phyloP scores from a whole-genome alignment of 2,797 vertebrate species.

The Tarsius wallacei region DNA sequence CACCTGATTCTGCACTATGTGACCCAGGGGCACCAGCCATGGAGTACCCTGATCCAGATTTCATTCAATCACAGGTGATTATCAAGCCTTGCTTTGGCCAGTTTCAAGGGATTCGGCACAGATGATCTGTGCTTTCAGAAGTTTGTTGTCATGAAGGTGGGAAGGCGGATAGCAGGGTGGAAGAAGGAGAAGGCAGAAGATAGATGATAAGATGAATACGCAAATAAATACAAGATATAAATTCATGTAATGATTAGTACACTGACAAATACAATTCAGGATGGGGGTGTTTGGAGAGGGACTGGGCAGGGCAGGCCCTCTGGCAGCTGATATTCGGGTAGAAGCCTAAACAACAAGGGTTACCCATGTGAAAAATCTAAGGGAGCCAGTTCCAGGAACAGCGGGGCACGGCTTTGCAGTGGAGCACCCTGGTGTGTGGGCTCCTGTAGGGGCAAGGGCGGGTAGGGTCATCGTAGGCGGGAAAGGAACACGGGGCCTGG shows the following conservation, averaged over 20 bases:
- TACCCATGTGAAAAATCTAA: background rate
- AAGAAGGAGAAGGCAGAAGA: background rate
- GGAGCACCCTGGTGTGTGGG: background rate
- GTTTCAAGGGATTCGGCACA: background rate
- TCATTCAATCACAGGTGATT: background rate
- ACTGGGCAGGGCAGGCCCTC: background rate
- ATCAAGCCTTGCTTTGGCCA: background rate
- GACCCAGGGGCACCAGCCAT: background rate
- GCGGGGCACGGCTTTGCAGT: fast-evolving
- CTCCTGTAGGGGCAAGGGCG: fast-evolving
- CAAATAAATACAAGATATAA: background rate
- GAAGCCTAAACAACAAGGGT: background rate
- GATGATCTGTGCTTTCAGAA: background rate
- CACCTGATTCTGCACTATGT: background rate
- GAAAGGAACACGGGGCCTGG: too few species aligned
- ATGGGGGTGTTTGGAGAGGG: too few species aligned
- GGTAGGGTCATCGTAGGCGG: too few species aligned
- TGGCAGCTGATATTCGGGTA: background rate
- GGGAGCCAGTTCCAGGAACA: background rate
- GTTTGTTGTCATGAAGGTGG: background rate
- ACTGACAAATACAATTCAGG: background rate
- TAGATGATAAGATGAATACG: background rate
- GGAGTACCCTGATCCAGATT: conserved; percentile 3
- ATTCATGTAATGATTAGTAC: background rate
- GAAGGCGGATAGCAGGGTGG: background rate